Conservation (phyloP, 2,113 vertebrate genomes). For the Alces alces region DNA sequence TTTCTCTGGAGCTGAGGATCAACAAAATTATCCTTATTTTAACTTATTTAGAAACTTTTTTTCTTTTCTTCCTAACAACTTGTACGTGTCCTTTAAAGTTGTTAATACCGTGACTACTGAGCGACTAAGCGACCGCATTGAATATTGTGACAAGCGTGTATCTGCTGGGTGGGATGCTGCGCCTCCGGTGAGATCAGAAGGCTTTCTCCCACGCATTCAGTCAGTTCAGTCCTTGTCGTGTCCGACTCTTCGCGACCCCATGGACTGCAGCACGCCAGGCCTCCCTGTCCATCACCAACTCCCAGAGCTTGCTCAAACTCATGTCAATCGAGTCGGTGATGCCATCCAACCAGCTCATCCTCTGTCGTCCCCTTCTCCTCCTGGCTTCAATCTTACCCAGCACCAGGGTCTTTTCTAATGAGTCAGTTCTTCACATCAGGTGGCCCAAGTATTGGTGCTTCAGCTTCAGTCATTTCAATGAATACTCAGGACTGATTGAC, state of each 20-base stretch:
- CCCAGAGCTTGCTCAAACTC: background rate
- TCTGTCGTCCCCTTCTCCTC: background rate
- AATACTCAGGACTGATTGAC: background rate
- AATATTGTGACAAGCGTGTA: background rate
- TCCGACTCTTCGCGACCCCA: background rate
- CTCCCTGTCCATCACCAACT: background rate
- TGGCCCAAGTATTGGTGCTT: background rate
- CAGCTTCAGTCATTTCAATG: background rate
- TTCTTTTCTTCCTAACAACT: background rate
- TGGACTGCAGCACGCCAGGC: background rate
- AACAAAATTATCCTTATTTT: conserved; percentile 3
- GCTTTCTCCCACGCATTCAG: background rate
- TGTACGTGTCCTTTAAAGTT: background rate
- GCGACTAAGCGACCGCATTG: background rate
- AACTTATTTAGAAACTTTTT: background rate
- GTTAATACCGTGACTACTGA: background rate
- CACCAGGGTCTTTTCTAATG: background rate
- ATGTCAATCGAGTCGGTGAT: background rate
- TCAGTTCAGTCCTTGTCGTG: background rate
- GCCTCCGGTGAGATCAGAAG: background rate
- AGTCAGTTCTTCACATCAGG: background rate
- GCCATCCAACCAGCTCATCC: background rate
- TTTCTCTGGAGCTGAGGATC: background rate
- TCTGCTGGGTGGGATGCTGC: background rate
- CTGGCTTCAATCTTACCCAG: background rate